Conservation (phyloP, 2,113 vertebrate genomes). For the Aplodontia rufa region DNA sequence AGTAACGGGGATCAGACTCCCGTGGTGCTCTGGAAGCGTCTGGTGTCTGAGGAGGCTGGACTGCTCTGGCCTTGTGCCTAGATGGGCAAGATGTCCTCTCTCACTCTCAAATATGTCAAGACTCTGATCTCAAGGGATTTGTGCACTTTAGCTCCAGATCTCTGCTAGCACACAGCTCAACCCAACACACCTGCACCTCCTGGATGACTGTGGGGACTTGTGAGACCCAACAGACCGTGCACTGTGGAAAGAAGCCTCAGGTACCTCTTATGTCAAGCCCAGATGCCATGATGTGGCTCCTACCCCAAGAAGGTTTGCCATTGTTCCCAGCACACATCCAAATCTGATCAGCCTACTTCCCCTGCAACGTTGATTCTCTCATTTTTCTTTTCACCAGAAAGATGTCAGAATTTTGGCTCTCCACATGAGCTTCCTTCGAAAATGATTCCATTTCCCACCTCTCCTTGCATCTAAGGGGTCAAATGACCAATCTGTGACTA, state of each 20-base stretch:
- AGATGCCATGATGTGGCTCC: background rate
- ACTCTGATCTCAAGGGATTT: background rate
- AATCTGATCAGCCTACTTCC: background rate
- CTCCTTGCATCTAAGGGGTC: background rate
- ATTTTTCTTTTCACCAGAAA: background rate
- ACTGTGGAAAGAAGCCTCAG: background rate
- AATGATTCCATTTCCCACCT: background rate
- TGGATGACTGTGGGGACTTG: background rate
- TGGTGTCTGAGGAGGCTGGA: background rate
- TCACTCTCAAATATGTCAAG: background rate
- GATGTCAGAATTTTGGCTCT: background rate
- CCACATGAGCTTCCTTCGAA: background rate
- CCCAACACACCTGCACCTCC: background rate
- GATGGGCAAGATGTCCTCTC: background rate
- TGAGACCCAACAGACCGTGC: no score
- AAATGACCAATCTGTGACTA: background rate
- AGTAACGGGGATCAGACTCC: background rate
- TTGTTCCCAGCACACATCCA: background rate
- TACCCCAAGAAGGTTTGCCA: fast-evolving
- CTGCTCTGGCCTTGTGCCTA: background rate
- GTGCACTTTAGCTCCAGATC: background rate
- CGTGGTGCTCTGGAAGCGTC: background rate
- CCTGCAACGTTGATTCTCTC: background rate
- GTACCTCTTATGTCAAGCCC: background rate
- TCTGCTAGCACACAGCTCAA: background rate